Conservation (phyloP, 1,140 invertebrate species). For the Arion vulgaris region DNA sequence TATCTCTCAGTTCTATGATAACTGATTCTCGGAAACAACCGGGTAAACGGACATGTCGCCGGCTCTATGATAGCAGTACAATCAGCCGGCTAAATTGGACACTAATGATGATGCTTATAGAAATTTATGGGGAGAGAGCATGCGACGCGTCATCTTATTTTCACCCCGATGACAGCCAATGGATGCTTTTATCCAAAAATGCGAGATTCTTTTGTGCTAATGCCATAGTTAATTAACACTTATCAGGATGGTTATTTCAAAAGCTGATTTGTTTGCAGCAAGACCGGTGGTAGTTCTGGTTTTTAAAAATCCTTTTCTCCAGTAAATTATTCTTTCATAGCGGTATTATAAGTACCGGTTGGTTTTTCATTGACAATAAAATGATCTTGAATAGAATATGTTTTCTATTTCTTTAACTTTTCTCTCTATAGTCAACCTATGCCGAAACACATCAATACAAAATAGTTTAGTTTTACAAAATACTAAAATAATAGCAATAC, state of each 20-base stretch:
- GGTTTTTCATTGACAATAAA: too few relatives aligned
- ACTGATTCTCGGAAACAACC: background rate
- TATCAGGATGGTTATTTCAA: slow-evolving; percentile 13
- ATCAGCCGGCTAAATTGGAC: slow-evolving; percentile 15
- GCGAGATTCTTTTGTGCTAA: slow-evolving; percentile 3
- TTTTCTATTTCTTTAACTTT: too few relatives aligned
- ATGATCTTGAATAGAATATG: too few relatives aligned
- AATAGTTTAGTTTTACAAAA: too few relatives aligned
- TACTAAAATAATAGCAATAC: too few relatives aligned
- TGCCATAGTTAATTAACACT: slow-evolving; percentile 13
- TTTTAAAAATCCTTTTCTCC: too few relatives aligned
- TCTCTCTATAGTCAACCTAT: too few relatives aligned
- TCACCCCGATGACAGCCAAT: slow-evolving; percentile 11
- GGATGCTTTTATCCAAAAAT: slow-evolving; percentile 17
- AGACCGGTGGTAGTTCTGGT: too few relatives aligned
- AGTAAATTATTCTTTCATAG: too few relatives aligned
- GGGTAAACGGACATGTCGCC: background rate
- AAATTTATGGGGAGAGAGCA: slow-evolving; percentile 20
- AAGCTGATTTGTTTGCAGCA: background rate
- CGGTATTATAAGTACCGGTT: too few relatives aligned
- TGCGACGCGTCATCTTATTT: slow-evolving; percentile 15
- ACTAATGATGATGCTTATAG: slow-evolving; percentile 18
- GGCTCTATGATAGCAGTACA: background rate
- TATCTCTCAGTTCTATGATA: background rate
- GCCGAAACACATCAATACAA: too few relatives aligned